A percentile compares a stretch with the other conserved stretches of the same genome.
Evolutionary conservation across 1,140 invertebrate species (phyloP).

Genomic region (Apis dorsata): DNA sequence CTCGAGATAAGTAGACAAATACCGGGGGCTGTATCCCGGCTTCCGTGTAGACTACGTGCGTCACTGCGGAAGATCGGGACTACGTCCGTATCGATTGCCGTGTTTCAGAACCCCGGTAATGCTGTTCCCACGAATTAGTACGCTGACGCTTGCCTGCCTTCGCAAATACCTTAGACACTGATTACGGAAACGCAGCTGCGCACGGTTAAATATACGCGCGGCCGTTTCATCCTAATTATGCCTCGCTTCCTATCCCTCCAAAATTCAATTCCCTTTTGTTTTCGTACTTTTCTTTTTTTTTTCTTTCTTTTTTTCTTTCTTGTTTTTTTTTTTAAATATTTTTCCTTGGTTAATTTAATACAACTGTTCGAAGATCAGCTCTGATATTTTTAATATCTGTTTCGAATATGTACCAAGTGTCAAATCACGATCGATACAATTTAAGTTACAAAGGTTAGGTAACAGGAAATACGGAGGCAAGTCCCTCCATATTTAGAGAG

Average conservation of each 20-base stretch:
- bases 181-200: constrained; percentile 40
- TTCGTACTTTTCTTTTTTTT: not conserved
- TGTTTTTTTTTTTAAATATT: not conserved
- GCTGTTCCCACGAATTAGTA: constrained; percentile 57
- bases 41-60: constrained; percentile 53
- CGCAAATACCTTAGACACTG: constrained; percentile 46
- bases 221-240: constrained; percentile 11
- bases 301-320: too few relatives aligned
- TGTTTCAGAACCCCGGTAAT: constrained; percentile 53
- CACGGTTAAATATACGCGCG: constrained; percentile 10
- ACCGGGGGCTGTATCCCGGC: constrained; percentile 40
- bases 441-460: too few relatives aligned
- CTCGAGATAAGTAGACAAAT: constrained; percentile 67
- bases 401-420: too few relatives aligned
- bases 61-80: constrained; percentile 42
- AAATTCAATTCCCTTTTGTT: not conserved
- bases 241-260: not conserved
- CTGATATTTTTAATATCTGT: too few relatives aligned
- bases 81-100: constrained; percentile 44
- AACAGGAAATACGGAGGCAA: too few relatives aligned
- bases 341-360: not conserved
- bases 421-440: too few relatives aligned
- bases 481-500: too few relatives aligned
- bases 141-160: constrained; percentile 41
- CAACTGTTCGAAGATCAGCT: too few relatives aligned